Conservation (phyloP, 2,888 invertebrate species). For the Phrixothrix hirtus region DNA sequence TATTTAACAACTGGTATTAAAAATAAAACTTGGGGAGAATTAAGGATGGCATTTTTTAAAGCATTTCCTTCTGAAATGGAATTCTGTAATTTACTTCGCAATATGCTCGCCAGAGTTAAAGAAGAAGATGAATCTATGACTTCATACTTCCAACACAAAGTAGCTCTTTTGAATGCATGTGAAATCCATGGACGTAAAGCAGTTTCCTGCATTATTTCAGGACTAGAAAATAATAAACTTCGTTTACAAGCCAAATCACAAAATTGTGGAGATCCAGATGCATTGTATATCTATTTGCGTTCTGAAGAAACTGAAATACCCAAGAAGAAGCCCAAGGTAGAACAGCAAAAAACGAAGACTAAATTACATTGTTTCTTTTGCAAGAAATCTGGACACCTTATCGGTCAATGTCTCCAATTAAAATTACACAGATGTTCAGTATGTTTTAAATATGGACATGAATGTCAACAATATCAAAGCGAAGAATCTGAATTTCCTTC, state of each 20-base stretch:
- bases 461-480: not conserved
- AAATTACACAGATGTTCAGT: not conserved
- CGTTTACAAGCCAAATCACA: constrained; percentile 6
- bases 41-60: constrained; percentile 27
- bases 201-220: constrained; percentile 42
- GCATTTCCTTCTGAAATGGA: constrained; percentile 35
- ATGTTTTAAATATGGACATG: not conserved
- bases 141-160: constrained; percentile 40
- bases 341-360: not conserved
- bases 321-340: not conserved
- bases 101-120: constrained; percentile 36
- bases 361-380: not conserved
- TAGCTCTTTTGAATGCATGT: constrained; percentile 36
- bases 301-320: not conserved
- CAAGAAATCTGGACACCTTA: not conserved
- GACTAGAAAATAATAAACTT: constrained; percentile 25
- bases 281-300: constrained; percentile 19
- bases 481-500: not conserved
- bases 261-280: constrained; percentile 20
- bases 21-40: constrained; percentile 25
- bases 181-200: constrained; percentile 38
- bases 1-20: constrained; percentile 35
- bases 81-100: constrained; percentile 24
- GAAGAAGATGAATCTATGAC: constrained; percentile 34
- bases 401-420: not conserved